phyloP scores from a whole-genome alignment of 1,140 invertebrate genomes.

The Ditylenchus dipsaci region DNA sequence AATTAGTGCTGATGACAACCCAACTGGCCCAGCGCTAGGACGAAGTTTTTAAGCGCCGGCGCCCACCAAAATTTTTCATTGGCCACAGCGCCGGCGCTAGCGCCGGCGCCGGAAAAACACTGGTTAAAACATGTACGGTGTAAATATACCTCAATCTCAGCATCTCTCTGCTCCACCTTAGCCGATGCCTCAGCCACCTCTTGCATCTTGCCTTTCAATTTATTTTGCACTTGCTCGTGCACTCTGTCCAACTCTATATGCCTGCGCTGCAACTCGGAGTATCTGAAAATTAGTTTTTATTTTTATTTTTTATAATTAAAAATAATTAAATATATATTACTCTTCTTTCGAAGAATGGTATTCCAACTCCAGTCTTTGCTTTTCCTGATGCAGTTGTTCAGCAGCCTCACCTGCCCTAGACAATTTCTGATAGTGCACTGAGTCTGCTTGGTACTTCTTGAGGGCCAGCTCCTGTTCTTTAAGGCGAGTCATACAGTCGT shows the following conservation, averaged over 20 bases:
- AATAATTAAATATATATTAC: neutral
- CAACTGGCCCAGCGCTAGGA: no score
- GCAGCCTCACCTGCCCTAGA: neutral
- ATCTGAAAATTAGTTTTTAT: neutral
- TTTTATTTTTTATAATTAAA: neutral
- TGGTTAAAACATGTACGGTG: no score
- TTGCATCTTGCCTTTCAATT: neutral
- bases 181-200: neutral
- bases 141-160: neutral
- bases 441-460: neutral
- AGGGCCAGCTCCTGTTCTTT: slow-evolving; percentile 24
- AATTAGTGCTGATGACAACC: no score
- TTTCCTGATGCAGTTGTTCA: neutral
- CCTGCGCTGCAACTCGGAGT: neutral
- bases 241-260: neutral
- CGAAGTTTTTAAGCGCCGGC: no score
- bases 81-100: no score
- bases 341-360: neutral
- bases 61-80: no score
- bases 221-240: neutral
- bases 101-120: no score
- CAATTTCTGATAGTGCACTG: neutral
- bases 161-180: neutral
- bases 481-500: slow-evolving; percentile 29
- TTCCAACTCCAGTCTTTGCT: neutral